phyloP scores from a whole-genome alignment of 1,140 invertebrate species.

The Psilanteris sp. region DNA sequence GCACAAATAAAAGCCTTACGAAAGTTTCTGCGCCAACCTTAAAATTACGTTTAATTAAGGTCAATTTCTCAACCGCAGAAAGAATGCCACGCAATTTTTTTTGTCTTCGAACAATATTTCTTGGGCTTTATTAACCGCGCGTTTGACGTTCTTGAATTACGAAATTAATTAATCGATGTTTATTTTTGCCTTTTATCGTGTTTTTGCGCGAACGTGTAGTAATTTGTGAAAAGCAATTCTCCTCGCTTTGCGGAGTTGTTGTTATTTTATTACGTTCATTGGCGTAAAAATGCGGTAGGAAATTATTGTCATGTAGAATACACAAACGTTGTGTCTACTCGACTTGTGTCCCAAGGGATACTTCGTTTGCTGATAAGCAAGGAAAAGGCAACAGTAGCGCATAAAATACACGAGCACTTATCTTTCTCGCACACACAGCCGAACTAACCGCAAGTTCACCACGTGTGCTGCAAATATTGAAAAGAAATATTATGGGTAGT shows the following conservation, averaged over 20 bases:
- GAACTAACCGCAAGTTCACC: conserved; percentile 43
- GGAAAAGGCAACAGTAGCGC: conserved; percentile 32
- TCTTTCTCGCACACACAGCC: conserved; percentile 21
- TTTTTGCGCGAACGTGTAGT: too few relatives aligned
- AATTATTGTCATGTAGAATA: conserved; percentile 31
- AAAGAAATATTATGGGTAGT: conserved; percentile 38
- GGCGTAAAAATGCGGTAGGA: conserved; percentile 8
- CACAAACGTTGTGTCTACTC: conserved; percentile 18
- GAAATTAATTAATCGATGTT: too few relatives aligned
- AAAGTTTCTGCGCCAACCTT: conserved; percentile 45
- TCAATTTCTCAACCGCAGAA: conserved; percentile 34
- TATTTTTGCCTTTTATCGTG: too few relatives aligned
- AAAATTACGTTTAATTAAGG: conserved; percentile 53
- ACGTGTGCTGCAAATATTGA: conserved; percentile 41
- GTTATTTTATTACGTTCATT: conserved; percentile 5
- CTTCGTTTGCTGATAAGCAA: conserved; percentile 41
- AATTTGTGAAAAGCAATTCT: too few relatives aligned
- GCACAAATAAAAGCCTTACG: conserved; percentile 54
- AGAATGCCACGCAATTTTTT: too few relatives aligned
- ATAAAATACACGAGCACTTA: conserved; percentile 48
- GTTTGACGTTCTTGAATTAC: too few relatives aligned
- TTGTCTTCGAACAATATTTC: too few relatives aligned
- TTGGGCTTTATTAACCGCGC: too few relatives aligned
- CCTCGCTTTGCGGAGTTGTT: too few relatives aligned
- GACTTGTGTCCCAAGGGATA: conserved; percentile 23